Evolutionary conservation across 92 coral and sea anemone species (phyloP).

Genomic region (Anthopleura xanthogrammica): DNA sequence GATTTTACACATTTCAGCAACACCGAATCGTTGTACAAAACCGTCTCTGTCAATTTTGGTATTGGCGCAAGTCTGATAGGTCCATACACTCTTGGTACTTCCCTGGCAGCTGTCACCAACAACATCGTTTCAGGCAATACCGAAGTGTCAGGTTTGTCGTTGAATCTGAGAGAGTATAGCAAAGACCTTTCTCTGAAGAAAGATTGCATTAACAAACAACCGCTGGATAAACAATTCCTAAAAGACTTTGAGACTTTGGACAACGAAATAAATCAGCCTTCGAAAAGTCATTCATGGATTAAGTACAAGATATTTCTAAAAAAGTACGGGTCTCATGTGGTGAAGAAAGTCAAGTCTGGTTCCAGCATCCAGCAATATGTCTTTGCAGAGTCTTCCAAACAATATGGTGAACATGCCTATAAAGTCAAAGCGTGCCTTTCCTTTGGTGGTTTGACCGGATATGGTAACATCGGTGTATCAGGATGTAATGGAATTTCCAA

Average conservation of each 20-base stretch:
- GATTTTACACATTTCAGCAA: slow-evolving; percentile 11
- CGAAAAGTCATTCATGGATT: slow-evolving; percentile 35
- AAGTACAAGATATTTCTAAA: slow-evolving; percentile 34
- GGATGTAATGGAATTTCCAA: slow-evolving; percentile 47
- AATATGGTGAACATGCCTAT: slow-evolving; percentile 27
- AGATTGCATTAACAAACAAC: slow-evolving; percentile 43
- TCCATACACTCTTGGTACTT: slow-evolving; percentile 31
- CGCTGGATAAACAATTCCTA: slow-evolving; percentile 9
- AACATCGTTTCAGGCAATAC: slow-evolving; percentile 33
- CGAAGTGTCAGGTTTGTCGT: slow-evolving; percentile 30
- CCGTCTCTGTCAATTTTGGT: slow-evolving; percentile 33
- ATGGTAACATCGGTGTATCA: slow-evolving; percentile 26
- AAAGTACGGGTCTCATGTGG: slow-evolving; percentile 61
- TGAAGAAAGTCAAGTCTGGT: slow-evolving; percentile 25
- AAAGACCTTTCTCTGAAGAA: slow-evolving; percentile 21
- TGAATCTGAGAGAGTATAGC: slow-evolving; percentile 24
- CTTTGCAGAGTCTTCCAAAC: slow-evolving; percentile 27
- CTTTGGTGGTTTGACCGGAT: slow-evolving; percentile 16
- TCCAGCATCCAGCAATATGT: slow-evolving; percentile 56
- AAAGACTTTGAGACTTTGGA: slow-evolving; percentile 32
- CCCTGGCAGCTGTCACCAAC: slow-evolving; percentile 53
- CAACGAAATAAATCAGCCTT: slow-evolving; percentile 17
- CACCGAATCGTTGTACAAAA: slow-evolving; percentile 42
- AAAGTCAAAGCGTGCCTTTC: slow-evolving; percentile 56
- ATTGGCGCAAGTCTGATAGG: slow-evolving; percentile 32